phyloP scores from a whole-genome alignment of 2,888 invertebrate genomes.

The Halictus quadricinctus region DNA sequence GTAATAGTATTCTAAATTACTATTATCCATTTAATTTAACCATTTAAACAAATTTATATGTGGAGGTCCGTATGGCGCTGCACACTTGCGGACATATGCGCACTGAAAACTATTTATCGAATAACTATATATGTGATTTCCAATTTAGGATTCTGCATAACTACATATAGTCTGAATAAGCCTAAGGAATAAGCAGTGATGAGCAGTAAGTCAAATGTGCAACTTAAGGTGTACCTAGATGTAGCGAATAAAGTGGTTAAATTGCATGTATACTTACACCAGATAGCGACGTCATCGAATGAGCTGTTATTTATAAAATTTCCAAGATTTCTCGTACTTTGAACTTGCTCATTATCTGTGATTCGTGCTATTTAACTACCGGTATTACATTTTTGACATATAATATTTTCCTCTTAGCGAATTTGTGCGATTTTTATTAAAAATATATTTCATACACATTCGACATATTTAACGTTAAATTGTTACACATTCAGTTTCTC shows the following conservation, averaged over 20 bases:
- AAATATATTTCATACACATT: not conserved
- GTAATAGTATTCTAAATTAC: not conserved
- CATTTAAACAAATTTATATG: not conserved
- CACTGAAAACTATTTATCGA: not conserved
- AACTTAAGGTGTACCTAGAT: slow-evolving; percentile 4
- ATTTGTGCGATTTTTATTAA: slow-evolving; percentile 8
- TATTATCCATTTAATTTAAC: not conserved
- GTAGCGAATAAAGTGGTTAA: slow-evolving; percentile 16
- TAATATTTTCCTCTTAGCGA: not conserved
- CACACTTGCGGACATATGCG: not conserved
- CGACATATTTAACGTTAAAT: not conserved
- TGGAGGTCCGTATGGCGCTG: not conserved
- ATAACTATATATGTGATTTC: too few relatives aligned
- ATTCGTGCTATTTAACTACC: slow-evolving; percentile 16
- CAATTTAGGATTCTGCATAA: too few relatives aligned
- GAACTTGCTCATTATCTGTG: slow-evolving; percentile 59
- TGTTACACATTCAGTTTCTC: not conserved
- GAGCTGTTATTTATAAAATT: slow-evolving; percentile 70
- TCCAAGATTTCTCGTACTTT: slow-evolving; percentile 65
- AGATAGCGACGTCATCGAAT: slow-evolving; percentile 63
- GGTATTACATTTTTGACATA: slow-evolving; percentile 27
- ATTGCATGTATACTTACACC: slow-evolving; percentile 2
- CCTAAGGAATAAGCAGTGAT: not conserved
- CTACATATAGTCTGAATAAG: not conserved
- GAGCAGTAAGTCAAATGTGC: not conserved